Percentiles rank a stretch among this genome's conserved stretches.
Conservation (phyloP, 1,140 invertebrate genomes). For the Nebria ingens region DNA sequence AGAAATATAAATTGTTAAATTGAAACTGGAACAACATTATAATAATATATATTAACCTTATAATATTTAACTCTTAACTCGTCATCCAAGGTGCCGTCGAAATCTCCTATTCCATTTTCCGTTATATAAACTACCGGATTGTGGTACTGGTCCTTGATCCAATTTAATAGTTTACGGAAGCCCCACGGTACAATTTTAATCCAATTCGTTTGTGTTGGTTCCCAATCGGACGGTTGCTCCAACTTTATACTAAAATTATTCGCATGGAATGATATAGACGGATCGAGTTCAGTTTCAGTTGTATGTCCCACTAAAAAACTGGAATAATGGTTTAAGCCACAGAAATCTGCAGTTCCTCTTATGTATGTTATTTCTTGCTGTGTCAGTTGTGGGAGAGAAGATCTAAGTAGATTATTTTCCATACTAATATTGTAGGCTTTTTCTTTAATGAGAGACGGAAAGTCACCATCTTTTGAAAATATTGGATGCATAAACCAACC, state of each 20-base stretch:
- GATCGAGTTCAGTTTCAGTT: too few species aligned
- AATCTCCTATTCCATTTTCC: constrained; percentile 23
- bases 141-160: constrained; percentile 21
- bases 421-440: constrained; percentile 34
- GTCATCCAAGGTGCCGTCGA: constrained; percentile 34
- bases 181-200: constrained; percentile 23
- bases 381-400: constrained; percentile 39
- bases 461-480: constrained; percentile 39
- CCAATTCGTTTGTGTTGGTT: neutral
- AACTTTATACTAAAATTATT: too few species aligned
- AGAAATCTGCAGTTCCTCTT: constrained; percentile 27
- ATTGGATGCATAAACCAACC: constrained; percentile 42
- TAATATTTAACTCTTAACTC: constrained; percentile 39
- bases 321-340: constrained; percentile 25
- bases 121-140: constrained; percentile 21
- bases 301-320: constrained; percentile 17
- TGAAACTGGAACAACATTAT: too few species aligned
- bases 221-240: neutral
- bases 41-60: constrained; percentile 20
- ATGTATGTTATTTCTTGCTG: constrained; percentile 33
- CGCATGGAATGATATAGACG: too few species aligned
- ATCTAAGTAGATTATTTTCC: constrained; percentile 32
- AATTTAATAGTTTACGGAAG: constrained; percentile 24
- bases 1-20: too few species aligned
- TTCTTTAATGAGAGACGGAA: constrained; percentile 40